Evolutionary conservation across 2,888 invertebrate species (phyloP).

Genomic region (Oithona nana): DNA sequence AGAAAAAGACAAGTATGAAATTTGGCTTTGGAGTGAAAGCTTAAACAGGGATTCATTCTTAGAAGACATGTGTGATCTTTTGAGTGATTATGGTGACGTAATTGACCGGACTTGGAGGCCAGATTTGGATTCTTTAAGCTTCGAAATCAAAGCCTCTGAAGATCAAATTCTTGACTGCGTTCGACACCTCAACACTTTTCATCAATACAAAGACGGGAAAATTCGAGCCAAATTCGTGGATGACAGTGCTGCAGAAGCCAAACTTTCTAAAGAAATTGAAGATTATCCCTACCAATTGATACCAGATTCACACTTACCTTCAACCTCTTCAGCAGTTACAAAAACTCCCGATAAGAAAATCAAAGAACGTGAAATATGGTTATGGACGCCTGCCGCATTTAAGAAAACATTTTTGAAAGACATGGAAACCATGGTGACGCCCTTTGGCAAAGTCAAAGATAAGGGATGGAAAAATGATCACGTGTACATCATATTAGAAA

Average conservation of each 20-base stretch:
- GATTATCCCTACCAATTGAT: background rate
- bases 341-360: background rate
- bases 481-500: background rate
- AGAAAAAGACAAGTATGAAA: no score
- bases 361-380: background rate
- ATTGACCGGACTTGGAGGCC: background rate
- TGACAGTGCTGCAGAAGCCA: background rate
- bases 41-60: background rate
- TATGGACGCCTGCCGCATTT: background rate
- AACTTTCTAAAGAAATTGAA: background rate
- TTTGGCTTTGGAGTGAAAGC: background rate
- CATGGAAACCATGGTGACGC: constrained; percentile 3
- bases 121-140: background rate
- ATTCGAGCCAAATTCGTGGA: constrained; percentile 4
- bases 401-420: constrained; percentile 1
- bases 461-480: background rate
- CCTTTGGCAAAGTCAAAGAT: background rate
- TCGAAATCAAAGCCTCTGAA: background rate
- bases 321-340: background rate
- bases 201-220: background rate
- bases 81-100: background rate
- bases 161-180: background rate
- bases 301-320: background rate
- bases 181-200: background rate
- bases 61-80: background rate